A percentile compares a stretch with the other conserved stretches of the same genome.
Evolutionary conservation across 2,888 invertebrate species (phyloP).

Genomic region (Conops quadrifasciatus): DNA sequence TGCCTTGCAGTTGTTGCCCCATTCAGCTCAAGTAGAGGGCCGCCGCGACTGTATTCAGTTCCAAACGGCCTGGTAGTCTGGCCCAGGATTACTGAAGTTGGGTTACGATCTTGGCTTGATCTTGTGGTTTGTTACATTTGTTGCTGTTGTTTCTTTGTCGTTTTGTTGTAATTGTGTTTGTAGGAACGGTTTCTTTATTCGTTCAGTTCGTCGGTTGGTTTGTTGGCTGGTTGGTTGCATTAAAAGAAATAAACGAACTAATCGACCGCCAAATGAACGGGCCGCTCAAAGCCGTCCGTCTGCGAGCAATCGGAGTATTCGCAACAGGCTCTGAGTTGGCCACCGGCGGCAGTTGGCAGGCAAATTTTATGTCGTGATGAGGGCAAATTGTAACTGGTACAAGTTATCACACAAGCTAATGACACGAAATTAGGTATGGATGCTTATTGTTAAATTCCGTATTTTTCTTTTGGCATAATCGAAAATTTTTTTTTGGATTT

Average conservation of each 20-base stretch:
- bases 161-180: background rate
- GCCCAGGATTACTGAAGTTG: background rate
- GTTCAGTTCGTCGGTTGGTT: constrained; percentile 19
- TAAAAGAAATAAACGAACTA: background rate
- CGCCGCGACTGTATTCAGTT: background rate
- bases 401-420: constrained; percentile 64
- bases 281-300: background rate
- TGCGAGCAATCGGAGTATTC: background rate
- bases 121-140: constrained; percentile 18
- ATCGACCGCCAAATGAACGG: no score
- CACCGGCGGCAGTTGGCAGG: constrained; percentile 21
- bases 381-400: constrained; percentile 66
- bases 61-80: background rate
- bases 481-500: background rate
- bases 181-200: constrained; percentile 8
- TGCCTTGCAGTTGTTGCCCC: background rate
- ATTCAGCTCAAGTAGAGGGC: background rate
- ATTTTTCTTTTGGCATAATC: background rate
- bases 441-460: constrained; percentile 34
- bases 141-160: background rate
- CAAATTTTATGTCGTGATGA: constrained; percentile 61
- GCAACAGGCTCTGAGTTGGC: background rate
- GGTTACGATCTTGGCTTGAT: constrained; percentile 6
- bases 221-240: background rate
- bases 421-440: constrained; percentile 62